Base-by-base conservation (phyloP, 2,113 vertebrate species). In the Prionailurus viverrinus region DNA sequence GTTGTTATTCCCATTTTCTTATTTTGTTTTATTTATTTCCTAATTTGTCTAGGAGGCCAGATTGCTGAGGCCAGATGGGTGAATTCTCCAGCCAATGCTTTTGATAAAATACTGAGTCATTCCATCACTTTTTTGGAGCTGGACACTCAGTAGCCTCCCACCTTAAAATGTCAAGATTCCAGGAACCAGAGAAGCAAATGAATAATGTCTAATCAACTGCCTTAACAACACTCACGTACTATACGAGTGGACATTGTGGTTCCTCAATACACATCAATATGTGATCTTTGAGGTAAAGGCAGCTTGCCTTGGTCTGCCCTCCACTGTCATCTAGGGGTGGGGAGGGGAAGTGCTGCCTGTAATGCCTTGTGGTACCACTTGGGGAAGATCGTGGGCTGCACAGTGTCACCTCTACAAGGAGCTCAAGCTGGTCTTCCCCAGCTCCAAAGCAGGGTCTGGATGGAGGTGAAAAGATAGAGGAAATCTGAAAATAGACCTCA, bases 1-100 rank as follows among this genome's bases (percentile, higher is more conserved):
- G 84, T 94, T 98, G 95, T 96, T 97, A 95, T 89, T 97, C 90
- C 95, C 86, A 80, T 96, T 97, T 94, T 97, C 89, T 91, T 97
- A 96, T 94, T 97, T 96, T 90, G 86, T 84, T 97, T 98, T 96
- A 98, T 97, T 98, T 97, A 97, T 96, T 96, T 92, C 97, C 29
- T 65, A 21, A 76, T 79, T 96, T 96, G 53, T 97, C 94, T 93
- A 83, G 86, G 96, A 96, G 79, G 94, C 89, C 96, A 97, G 97
- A 97, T 97, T 97, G 97, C 78, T 85, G 73, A 78, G 85, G 92
- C 89, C 94, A 97, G 97, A 95, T 97, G 97, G 83, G 87, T 94
- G 45, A 93, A 94, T 94, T 94, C 92, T 96, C 55, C 31, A 96
- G 94, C 89, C 89, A 93, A 89, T 79, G 83, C n/a, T 96, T 96